Evolutionary conservation across 2,888 invertebrate species (phyloP).

Genomic region (Scaptomyza reducta): DNA sequence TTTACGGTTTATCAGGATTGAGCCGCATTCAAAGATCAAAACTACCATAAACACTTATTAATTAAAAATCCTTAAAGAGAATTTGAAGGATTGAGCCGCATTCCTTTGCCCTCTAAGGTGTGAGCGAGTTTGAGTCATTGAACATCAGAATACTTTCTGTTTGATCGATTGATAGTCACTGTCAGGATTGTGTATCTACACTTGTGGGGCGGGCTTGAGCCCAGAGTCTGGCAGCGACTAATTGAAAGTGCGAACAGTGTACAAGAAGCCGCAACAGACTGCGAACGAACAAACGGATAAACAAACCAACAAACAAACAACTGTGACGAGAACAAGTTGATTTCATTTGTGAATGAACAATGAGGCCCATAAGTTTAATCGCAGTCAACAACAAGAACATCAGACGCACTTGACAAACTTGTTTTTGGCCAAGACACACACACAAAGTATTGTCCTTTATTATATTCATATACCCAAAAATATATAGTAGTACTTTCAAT

Average conservation of each 20-base stretch:
- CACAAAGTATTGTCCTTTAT: background rate
- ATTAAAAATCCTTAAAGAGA: too few relatives aligned
- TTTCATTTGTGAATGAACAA: slow-evolving; percentile 52
- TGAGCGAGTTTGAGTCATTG: slow-evolving; percentile 27
- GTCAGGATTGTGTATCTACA: background rate
- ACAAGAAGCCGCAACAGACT: slow-evolving; percentile 33
- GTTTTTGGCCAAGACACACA: slow-evolving; percentile 14
- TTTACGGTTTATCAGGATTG: too few relatives aligned
- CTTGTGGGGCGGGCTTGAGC: background rate
- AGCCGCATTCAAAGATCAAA: too few relatives aligned
- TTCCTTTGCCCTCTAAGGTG: slow-evolving; percentile 11
- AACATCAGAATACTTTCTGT: slow-evolving; percentile 57
- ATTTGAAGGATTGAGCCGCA: too few relatives aligned
- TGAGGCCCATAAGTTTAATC: slow-evolving; percentile 24
- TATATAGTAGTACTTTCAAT: slow-evolving; percentile 10
- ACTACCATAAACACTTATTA: too few relatives aligned
- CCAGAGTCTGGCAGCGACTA: slow-evolving; percentile 49
- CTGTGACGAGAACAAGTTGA: slow-evolving; percentile 49
- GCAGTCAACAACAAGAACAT: slow-evolving; percentile 7
- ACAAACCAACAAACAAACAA: slow-evolving; percentile 41
- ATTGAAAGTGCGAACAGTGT: slow-evolving; percentile 54
- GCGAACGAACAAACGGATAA: slow-evolving; percentile 36
- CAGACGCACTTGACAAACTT: slow-evolving; percentile 15
- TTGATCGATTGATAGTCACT: slow-evolving; percentile 70
- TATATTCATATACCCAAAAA: background rate